These are phyloP conservation scores for Ceratosolen solmsi DNA, from an alignment of 1,140 invertebrate species.

Conservation along the genomic window DNA sequence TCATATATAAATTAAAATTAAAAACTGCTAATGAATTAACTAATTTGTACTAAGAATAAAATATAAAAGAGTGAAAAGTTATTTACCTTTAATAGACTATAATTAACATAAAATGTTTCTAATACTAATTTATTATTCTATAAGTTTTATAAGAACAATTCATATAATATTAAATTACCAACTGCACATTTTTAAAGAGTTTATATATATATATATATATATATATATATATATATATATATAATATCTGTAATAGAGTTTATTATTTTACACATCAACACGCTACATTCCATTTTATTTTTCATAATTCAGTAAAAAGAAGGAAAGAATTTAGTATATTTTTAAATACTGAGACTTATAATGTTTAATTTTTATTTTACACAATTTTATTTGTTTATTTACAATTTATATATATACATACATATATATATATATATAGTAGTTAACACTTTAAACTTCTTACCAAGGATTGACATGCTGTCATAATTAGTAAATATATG, in stretches of 20 bases:
- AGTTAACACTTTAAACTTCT: constrained; percentile 16
- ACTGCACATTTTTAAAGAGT: constrained; percentile 32
- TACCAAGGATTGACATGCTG: constrained; percentile 32
- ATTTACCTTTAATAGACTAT: constrained; percentile 13
- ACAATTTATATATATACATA: constrained; percentile 22
- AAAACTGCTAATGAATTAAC: not conserved
- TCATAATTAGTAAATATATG: constrained; percentile 35
- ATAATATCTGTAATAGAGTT: constrained; percentile 22
- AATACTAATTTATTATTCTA: constrained; percentile 14
- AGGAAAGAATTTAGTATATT: constrained; percentile 12
- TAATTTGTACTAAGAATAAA: not conserved
- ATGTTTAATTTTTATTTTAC: constrained; percentile 16
- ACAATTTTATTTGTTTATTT: constrained; percentile 34
- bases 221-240: too few species aligned
- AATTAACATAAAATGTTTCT: constrained; percentile 13
- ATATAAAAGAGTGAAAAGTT: not conserved
- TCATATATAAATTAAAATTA: constrained; percentile 23
- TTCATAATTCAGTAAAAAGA: not conserved
- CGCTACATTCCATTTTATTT: constrained; percentile 44
- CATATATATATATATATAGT: too few species aligned
- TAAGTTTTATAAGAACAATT: not conserved
- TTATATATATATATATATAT: too few species aligned
- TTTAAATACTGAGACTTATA: not conserved
- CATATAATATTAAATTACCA: constrained; percentile 25
- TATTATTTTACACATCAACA: constrained; percentile 24